Percentiles rank a stretch among this genome's conserved stretches.
Evolutionary conservation across 1,140 invertebrate species (phyloP).

Genomic region (Drosophila jambulina): DNA sequence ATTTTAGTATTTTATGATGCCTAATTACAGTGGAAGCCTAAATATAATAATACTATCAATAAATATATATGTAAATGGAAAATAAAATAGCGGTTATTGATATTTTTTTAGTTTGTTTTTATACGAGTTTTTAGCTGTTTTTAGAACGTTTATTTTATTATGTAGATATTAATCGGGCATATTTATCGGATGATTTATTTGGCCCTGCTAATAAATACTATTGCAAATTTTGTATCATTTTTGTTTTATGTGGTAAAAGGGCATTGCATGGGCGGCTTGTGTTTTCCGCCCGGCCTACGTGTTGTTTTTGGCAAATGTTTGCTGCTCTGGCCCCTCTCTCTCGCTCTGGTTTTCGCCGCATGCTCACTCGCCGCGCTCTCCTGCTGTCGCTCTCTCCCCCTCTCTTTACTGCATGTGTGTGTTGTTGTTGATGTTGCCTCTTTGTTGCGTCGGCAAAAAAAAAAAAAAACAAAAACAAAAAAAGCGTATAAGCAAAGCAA

Average conservation of each 20-base stretch:
- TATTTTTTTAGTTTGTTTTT: not conserved
- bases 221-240: not conserved
- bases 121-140: not conserved
- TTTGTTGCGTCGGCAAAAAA: constrained; percentile 41
- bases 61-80: not conserved
- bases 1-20: not conserved
- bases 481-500: constrained; percentile 13
- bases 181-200: not conserved
- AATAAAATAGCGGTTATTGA: not conserved
- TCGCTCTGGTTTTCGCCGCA: constrained; percentile 16
- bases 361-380: constrained; percentile 18
- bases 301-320: constrained; percentile 64
- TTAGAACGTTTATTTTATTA: too few relatives aligned
- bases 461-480: constrained; percentile 2
- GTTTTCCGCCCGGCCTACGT: constrained; percentile 33
- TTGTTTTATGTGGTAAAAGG: constrained; percentile 8
- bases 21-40: not conserved
- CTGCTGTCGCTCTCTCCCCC: not conserved
- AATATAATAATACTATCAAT: not conserved
- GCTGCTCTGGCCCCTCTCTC: constrained; percentile 27
- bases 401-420: constrained; percentile 11
- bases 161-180: too few relatives aligned
- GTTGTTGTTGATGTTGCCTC: constrained; percentile 30
- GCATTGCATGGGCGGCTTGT: constrained; percentile 18
- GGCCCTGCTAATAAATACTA: not conserved